phyloP scores from a whole-genome alignment of 2,888 invertebrate genomes.

The Cheilosia grossa region DNA sequence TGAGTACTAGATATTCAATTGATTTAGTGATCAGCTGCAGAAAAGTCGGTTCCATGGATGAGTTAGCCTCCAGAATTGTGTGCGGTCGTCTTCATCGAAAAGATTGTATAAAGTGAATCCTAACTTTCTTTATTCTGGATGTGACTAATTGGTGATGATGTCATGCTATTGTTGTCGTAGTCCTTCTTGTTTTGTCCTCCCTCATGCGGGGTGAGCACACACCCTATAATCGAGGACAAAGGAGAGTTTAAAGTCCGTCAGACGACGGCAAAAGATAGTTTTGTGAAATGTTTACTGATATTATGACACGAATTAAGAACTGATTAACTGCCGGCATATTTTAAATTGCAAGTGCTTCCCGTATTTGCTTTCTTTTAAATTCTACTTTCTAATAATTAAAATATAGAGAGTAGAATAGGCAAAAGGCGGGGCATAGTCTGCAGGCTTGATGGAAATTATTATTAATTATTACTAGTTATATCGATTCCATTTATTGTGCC shows the following conservation, averaged over 20 bases:
- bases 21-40: constrained; percentile 12
- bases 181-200: constrained; percentile 9
- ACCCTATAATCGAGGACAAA: constrained; percentile 50
- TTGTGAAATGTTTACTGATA: no score
- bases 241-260: constrained; percentile 36
- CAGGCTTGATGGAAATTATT: no score
- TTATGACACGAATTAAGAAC: no score
- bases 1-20: constrained; percentile 49
- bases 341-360: neutral
- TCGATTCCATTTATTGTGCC: no score
- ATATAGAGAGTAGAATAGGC: no score
- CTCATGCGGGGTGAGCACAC: constrained; percentile 11
- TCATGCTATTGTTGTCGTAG: constrained; percentile 49
- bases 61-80: neutral
- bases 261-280: no score
- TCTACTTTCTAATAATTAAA: no score
- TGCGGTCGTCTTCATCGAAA: neutral
- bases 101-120: neutral
- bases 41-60: constrained; percentile 33
- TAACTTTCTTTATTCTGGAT: neutral
- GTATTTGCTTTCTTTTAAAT: neutral
- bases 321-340: constrained; percentile 12
- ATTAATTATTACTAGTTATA: no score
- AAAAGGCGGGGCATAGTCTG: no score
- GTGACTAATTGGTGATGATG: constrained; percentile 36